Evolutionary conservation across 2,888 invertebrate species (phyloP), one percentile per base, ranked within the genome.

Genomic region (Patella caerulea): DNA sequence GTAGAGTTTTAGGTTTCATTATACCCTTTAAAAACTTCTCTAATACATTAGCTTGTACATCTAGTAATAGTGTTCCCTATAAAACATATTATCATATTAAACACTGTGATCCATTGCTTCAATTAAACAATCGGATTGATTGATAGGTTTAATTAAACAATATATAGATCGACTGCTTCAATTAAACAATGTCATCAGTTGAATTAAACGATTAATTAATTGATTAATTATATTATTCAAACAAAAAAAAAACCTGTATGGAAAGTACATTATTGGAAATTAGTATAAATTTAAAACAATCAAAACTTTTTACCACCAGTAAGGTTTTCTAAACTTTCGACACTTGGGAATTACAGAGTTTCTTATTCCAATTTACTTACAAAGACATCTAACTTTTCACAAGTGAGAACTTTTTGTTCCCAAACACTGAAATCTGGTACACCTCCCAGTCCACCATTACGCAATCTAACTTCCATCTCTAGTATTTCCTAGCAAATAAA

Each of bases 381-480:
- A 85, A 92, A 79, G 24, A 86, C 85, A 69, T 85, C 71, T 29
- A 91, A 76, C 54, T 86, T 83, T 15, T 78, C 81, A 9, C 91
- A 85, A n/a, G 86, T 84, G 70, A 85, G 80, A 19, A 92, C 83
- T 69, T 83, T 83, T 15, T 82, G 78, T 76, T 87, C 88, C 91
- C 91, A 92, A 4, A 82, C 78, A 0, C 84, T 84, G 77, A 87
- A 89, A 71, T 91, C 85, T 14, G 86, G 84, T 7, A 92, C 92
- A 9, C 92, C 91, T 4, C 92, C 92, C 1, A 92, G 86, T 53
- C 92, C 91, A 17, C 92, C 92, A 78, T 90, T 89, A 2, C 87
- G 82, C 55, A 92, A 82, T 73, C 90, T 83, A 73, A 86, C 78
- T 81, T 91, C 91, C 55, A 87, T 84, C 54, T 91, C 90, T n/a